phyloP scores from a whole-genome alignment of 2,888 invertebrate species.

The Drosophila neotestacea region DNA sequence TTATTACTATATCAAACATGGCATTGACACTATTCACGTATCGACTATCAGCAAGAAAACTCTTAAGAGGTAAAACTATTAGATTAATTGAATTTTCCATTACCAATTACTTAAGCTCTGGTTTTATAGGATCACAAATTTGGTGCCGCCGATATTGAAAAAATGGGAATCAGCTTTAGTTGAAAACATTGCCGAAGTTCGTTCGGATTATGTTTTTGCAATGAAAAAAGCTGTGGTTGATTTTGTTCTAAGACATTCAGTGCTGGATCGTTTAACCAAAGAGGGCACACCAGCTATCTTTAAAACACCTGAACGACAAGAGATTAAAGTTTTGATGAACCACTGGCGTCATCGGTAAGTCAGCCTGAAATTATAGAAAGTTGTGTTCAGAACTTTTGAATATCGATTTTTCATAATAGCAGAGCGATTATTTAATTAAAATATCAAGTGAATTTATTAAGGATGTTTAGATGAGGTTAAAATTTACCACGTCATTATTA shows the following conservation, averaged over 20 bases:
- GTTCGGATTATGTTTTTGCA: constrained; percentile 93
- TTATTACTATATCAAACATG: constrained; percentile 95
- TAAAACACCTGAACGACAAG: constrained; percentile 85
- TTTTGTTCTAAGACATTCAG: constrained; percentile 93
- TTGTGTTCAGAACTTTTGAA: too few relatives aligned
- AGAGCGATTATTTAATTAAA: too few relatives aligned
- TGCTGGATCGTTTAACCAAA: constrained; percentile 59
- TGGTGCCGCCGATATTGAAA: constrained; percentile 88
- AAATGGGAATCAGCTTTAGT: constrained; percentile 88
- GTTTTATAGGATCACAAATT: constrained; percentile 87
- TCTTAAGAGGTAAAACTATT: constrained; percentile 86
- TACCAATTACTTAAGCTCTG: not conserved
- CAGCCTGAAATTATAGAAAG: too few relatives aligned
- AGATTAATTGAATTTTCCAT: not conserved
- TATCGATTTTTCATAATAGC: too few relatives aligned
- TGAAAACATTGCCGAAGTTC: constrained; percentile 90
- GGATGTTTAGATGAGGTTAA: too few relatives aligned
- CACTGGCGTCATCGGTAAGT: constrained; percentile 88
- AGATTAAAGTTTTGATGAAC: constrained; percentile 88
- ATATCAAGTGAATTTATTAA: too few relatives aligned
- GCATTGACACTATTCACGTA: constrained; percentile 95
- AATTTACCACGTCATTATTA: too few relatives aligned
- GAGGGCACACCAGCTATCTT: constrained; percentile 53
- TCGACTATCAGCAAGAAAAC: constrained; percentile 92
- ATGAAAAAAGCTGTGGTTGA: constrained; percentile 97